Percentiles rank a stretch among this genome's conserved stretches.
Evolutionary conservation across 2,113 vertebrate species (phyloP).

Genomic region (Pituophis catenifer): DNA sequence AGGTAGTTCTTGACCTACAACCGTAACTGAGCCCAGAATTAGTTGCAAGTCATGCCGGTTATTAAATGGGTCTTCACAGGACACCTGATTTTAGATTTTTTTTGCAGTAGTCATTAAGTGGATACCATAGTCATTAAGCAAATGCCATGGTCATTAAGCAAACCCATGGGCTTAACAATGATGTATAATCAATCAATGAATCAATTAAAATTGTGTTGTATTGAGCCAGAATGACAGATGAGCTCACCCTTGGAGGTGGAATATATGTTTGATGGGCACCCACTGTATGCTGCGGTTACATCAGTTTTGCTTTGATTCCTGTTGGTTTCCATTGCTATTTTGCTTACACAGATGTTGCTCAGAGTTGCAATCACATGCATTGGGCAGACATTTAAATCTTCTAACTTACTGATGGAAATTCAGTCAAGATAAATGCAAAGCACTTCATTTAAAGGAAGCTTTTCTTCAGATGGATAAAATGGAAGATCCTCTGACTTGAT

Average conservation of each 20-base stretch:
- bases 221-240: background rate
- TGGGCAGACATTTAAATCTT: background rate
- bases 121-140: no score
- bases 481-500: background rate
- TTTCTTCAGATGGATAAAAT: background rate
- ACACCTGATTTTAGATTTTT: no score
- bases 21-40: no score
- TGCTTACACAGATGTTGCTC: background rate
- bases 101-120: no score
- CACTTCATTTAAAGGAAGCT: background rate
- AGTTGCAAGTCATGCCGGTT: no score
- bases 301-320: background rate
- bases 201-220: background rate
- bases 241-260: background rate
- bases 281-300: background rate
- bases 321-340: background rate
- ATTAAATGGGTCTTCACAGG: no score
- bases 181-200: background rate
- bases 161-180: no score
- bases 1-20: no score
- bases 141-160: no score
- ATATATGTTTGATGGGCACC: background rate
- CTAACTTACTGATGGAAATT: background rate
- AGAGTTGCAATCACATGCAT: background rate
- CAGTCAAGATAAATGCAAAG: background rate